A percentile compares a stretch with the other conserved stretches of the same genome.
These are phyloP conservation scores for Palloptera scutellata DNA, from an alignment of 2,888 invertebrate species.

Conservation along the genomic window DNA sequence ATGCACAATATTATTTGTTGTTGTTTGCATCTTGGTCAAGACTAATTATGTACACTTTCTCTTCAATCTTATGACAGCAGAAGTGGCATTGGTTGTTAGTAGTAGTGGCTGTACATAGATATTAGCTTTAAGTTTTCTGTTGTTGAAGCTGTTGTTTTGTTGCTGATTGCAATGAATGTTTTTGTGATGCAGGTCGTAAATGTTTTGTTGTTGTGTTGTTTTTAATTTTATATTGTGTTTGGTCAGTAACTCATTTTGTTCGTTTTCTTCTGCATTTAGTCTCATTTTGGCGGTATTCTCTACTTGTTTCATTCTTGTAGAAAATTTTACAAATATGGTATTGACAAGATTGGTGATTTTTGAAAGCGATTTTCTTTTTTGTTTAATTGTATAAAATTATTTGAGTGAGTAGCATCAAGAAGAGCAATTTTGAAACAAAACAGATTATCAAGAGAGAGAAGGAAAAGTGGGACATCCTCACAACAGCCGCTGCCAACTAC, in stretches of 20 bases:
- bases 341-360: too few relatives aligned
- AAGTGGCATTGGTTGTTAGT: too few relatives aligned
- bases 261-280: background rate
- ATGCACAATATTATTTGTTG: background rate
- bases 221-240: too few relatives aligned
- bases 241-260: background rate
- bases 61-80: constrained; percentile 9
- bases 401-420: too few relatives aligned
- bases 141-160: background rate
- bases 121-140: background rate
- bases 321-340: too few relatives aligned
- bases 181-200: background rate
- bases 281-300: too few relatives aligned
- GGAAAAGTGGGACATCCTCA: too few relatives aligned
- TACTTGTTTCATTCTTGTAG: too few relatives aligned
- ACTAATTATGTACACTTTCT: constrained; percentile 44
- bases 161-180: background rate
- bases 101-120: too few relatives aligned
- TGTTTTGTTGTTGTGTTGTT: background rate
- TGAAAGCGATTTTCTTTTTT: constrained; percentile 2
- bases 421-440: too few relatives aligned
- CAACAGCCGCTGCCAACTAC: too few relatives aligned
- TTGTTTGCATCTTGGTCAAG: constrained; percentile 37
- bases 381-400: background rate
- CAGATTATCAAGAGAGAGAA: too few relatives aligned